These are phyloP conservation scores for Plotosus lineatus DNA, from an alignment of 2,113 vertebrate genomes.

Conservation along the genomic window DNA sequence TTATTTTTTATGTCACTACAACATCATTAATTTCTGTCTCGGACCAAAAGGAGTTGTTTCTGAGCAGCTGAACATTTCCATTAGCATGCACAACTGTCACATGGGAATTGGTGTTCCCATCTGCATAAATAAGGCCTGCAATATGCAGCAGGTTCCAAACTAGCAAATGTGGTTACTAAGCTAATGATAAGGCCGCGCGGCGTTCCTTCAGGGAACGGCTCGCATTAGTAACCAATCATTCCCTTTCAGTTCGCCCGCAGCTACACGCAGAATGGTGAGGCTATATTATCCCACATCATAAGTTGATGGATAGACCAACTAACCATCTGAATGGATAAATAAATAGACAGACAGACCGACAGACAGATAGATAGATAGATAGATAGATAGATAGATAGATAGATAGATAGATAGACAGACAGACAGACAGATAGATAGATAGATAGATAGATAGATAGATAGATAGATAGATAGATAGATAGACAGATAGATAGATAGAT, in stretches of 20 bases:
- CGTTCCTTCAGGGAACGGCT: neutral
- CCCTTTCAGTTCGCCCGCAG: neutral
- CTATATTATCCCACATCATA: neutral
- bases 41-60: conserved; percentile 8
- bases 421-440: too few species aligned
- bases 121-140: conserved; percentile 36
- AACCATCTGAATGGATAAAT: too few species aligned
- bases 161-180: conserved; percentile 37
- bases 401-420: too few species aligned
- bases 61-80: conserved; percentile 36
- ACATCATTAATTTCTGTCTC: conserved; percentile 12
- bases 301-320: neutral
- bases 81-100: conserved; percentile 29
- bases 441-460: too few species aligned
- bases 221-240: conserved; percentile 23
- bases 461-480: too few species aligned
- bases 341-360: too few species aligned
- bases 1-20: neutral
- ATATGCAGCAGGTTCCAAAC: conserved; percentile 25
- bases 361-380: too few species aligned
- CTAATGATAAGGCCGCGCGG: conserved; percentile 25
- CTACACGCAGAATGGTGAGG: neutral
- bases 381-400: too few species aligned
- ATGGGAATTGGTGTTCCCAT: conserved; percentile 29
- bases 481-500: too few species aligned